Evolutionary conservation across 2,888 invertebrate species (phyloP).

Genomic region (Gryllus longicercus): DNA sequence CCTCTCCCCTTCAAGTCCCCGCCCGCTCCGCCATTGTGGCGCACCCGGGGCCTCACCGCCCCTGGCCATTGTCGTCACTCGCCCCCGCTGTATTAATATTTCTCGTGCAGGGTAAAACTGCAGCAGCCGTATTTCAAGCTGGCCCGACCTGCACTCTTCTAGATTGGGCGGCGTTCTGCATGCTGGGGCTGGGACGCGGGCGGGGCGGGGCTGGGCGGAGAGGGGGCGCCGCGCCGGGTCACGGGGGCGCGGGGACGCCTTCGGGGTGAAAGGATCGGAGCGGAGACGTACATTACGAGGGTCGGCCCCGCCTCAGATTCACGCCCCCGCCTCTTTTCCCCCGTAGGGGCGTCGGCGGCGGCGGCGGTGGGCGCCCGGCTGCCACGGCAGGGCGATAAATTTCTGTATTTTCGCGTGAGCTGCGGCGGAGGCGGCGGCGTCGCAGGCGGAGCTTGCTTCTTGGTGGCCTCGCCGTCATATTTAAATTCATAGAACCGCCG

Average conservation of each 20-base stretch:
- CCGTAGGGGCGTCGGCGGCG: not conserved
- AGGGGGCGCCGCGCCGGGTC: not conserved
- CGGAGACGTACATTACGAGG: slow-evolving; percentile 17
- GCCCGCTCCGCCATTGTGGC: not conserved
- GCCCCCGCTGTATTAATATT: slow-evolving; percentile 17
- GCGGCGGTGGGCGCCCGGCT: not conserved
- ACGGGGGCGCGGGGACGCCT: not conserved
- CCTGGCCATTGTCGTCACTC: not conserved
- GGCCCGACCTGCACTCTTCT: slow-evolving; percentile 17
- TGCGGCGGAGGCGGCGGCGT: not conserved
- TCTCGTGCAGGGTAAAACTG: slow-evolving; percentile 6
- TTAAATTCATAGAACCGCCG: not conserved
- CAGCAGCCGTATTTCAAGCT: not conserved
- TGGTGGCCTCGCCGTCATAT: too few relatives aligned
- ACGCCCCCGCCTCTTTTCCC: not conserved
- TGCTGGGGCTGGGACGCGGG: not conserved
- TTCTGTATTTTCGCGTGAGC: slow-evolving; percentile 17
- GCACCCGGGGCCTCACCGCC: not conserved
- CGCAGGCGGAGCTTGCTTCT: not conserved
- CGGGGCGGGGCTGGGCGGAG: not conserved
- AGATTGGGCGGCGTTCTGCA: slow-evolving; percentile 17
- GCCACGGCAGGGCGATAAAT: slow-evolving; percentile 1
- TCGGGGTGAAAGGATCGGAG: not conserved
- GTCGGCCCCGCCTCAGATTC: not conserved
- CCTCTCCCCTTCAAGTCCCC: not conserved